Base-by-base conservation (phyloP, 37 sponge, comb jelly and placozoan species). In the Beroe ovata region DNA sequence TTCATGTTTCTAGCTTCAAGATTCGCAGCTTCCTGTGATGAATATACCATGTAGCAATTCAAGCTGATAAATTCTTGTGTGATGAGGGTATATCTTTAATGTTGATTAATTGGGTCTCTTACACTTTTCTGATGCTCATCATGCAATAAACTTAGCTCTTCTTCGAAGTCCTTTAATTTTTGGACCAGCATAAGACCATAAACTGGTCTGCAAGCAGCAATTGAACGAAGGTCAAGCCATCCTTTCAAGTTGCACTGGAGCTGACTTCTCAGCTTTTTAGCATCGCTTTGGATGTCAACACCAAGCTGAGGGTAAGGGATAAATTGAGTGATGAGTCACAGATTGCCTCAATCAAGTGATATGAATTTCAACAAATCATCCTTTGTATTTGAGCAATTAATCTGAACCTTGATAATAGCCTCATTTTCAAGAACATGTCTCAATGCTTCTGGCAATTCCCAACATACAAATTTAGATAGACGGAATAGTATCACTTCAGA, bases 241-340 rank as follows among this genome's bases (percentile, higher is more conserved):
- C 84, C 84, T 23, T 25, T 40, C 28, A 77, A 2, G 47, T 6
- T 14, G 21, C 84, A 77, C 47, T 25, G 28, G 1, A 3, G 38
- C 47, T 77, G 28, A 14, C 33, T 77, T 23, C 22, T 39, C 11
- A 77, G 33, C 47, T 25, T 77, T 19, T 14, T 14, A 21, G 42
- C 54, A 42, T 77, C 84, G 23, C 20, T 38, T n/a, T 40, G 54
- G 21, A 77, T 77, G 54, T 42, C 41, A 1, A 77, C 84, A 77
- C 84, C 84, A 25, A 77, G 36, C 84, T 77, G 21, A 22, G 20
- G 32, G 38, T 69, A 20, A 19, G 26, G 28, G 21, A 25, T 62
- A 20, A 23, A n/a, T 16, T 6, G 63, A n/a, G 4, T 62, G 63
- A 26, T 6, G 19, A 62, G 3, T 20, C 4, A n/a, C 63, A 62